Conservation (phyloP, 2,113 vertebrate species). For the Neodontobutis hainanensis region DNA sequence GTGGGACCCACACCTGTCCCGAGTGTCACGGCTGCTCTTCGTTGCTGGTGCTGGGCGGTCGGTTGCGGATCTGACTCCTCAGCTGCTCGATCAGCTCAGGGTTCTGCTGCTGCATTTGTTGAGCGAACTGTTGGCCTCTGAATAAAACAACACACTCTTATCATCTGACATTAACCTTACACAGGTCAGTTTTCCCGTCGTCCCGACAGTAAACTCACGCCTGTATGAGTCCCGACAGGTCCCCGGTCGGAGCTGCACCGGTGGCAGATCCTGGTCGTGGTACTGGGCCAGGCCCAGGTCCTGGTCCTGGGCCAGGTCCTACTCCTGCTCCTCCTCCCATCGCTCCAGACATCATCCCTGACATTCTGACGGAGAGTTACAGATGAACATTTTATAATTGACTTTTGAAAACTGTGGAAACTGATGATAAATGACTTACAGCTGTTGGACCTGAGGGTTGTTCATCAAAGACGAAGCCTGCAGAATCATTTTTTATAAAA, state of each 20-base stretch:
- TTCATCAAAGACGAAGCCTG: slow-evolving; percentile 95
- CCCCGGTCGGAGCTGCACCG: slow-evolving; percentile 74
- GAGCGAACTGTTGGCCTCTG: slow-evolving; percentile 95
- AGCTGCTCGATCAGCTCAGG: slow-evolving; percentile 95
- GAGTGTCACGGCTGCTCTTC: slow-evolving; percentile 86
- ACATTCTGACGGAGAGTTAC: slow-evolving; percentile 81
- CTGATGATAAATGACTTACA: slow-evolving; percentile 82
- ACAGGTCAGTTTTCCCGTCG: not conserved
- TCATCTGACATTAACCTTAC: too few species aligned
- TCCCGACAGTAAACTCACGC: slow-evolving; percentile 81
- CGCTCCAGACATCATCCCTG: slow-evolving; percentile 92
- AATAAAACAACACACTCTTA: not conserved
- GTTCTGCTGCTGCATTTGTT: slow-evolving; percentile 98
- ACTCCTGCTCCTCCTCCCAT: not conserved
- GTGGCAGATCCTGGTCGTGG: slow-evolving; percentile 44
- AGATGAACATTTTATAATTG: too few species aligned
- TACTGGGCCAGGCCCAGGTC: not conserved
- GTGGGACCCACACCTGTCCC: not conserved
- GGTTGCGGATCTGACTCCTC: slow-evolving; percentile 90
- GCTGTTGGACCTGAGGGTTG: slow-evolving; percentile 92
- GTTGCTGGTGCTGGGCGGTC: slow-evolving; percentile 88
- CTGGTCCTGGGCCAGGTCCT: not conserved
- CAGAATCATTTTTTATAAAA: slow-evolving; percentile 3
- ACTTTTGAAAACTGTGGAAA: not conserved
- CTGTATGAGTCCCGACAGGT: slow-evolving; percentile 93